Evolutionary conservation across 37 sponge, comb jelly and placozoan species (phyloP).

Genomic region (Haliclona indistincta): DNA sequence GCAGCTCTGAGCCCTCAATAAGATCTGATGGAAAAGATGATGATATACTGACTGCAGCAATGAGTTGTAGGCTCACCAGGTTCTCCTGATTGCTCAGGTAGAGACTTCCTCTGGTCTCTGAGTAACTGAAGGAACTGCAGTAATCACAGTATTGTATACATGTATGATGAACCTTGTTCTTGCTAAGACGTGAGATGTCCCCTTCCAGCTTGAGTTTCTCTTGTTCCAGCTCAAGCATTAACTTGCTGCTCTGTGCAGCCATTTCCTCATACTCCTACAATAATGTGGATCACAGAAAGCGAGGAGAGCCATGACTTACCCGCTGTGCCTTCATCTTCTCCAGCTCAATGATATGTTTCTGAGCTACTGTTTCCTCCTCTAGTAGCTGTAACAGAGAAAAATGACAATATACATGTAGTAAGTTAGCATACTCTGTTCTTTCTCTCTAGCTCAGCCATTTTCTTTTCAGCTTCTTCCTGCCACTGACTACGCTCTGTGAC

Average conservation of each 20-base stretch:
- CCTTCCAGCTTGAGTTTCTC: constrained; percentile 73
- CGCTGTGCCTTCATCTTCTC: constrained; percentile 64
- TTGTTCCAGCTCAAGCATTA: constrained; percentile 71
- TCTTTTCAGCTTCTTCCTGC: constrained; percentile 23
- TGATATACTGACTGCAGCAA: background rate
- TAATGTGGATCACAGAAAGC: background rate
- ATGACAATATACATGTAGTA: background rate
- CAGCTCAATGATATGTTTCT: constrained; percentile 66
- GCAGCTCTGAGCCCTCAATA: constrained; percentile 57
- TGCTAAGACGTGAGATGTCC: constrained; percentile 18
- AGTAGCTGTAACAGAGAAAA: constrained; percentile 21
- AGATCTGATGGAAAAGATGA: constrained; percentile 16
- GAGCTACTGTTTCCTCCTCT: constrained; percentile 76
- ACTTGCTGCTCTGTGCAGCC: constrained; percentile 36
- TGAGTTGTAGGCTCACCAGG: no score
- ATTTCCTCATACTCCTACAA: constrained; percentile 68
- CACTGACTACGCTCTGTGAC: constrained; percentile 11
- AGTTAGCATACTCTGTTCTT: constrained; percentile 34
- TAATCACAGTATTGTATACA: no score
- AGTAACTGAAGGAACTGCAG: background rate
- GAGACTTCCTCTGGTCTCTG: background rate
- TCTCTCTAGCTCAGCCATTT: constrained; percentile 44
- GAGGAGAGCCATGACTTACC: constrained; percentile 2
- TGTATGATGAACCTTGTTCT: constrained; percentile 21
- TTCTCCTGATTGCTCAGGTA: no score